Evolutionary conservation across 2,113 vertebrate species (phyloP).

Genomic region (Corynorhinus townsendii): DNA sequence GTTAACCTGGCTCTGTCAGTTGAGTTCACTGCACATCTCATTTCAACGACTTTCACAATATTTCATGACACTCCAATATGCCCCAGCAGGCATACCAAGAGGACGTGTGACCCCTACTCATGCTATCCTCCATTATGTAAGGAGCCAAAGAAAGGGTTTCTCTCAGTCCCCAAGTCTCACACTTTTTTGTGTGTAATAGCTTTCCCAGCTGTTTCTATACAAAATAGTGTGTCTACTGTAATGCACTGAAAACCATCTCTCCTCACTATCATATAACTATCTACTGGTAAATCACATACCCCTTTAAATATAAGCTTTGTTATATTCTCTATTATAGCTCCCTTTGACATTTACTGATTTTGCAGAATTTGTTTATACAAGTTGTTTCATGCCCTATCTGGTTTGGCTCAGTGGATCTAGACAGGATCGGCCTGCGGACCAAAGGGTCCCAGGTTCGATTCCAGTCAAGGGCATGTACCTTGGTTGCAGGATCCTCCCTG

Average conservation of each 20-base stretch:
- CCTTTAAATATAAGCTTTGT: neutral
- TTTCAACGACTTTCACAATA: neutral
- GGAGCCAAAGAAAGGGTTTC: neutral
- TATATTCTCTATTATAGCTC: neutral
- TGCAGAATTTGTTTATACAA: neutral
- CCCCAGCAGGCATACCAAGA: neutral
- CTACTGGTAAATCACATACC: neutral
- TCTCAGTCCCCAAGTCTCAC: neutral
- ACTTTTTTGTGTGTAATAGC: neutral
- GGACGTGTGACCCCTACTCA: rapidly evolving
- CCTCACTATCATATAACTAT: neutral
- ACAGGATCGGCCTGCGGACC: too few species aligned
- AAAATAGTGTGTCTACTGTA: neutral
- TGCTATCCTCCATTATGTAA: neutral
- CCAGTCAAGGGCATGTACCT: too few species aligned
- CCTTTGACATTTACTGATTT: neutral
- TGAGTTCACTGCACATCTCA: neutral
- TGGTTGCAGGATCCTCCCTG: too few species aligned
- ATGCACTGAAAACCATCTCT: neutral
- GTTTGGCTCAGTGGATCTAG: too few species aligned
- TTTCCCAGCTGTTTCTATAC: neutral
- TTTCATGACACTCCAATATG: too few species aligned
- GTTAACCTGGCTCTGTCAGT: neutral
- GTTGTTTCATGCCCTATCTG: neutral
- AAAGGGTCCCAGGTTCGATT: too few species aligned